Evolutionary conservation across 2,797 vertebrate genomes (phyloP), one percentile per base, ranked within the genome.

Genomic region (Hozukius guyotensis): DNA sequence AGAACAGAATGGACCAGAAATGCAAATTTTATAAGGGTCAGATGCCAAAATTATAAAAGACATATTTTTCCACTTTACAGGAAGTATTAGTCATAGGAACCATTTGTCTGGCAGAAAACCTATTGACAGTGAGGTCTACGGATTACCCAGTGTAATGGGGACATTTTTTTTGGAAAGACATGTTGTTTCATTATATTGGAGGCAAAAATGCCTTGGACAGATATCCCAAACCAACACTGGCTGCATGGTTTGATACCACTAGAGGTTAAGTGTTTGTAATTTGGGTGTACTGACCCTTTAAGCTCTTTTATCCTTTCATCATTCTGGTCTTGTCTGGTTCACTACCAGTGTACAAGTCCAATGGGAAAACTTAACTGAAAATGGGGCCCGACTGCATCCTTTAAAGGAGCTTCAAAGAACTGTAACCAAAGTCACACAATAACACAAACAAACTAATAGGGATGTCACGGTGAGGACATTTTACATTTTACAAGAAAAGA

Each of bases 281-380:
- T 56, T 75, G 14, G 22, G n/a, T 79, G 59, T 71, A 46, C 10
- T 71, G 5, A 36, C 6, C 38, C 29, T 78, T 72, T 46, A 52
- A 73, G 53, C 22, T 27, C 14, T 29, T 38, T 64, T n/a, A 38
- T 61, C 53, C 57, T 63, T 70, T 78, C 63, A 38, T 53, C 16
- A 18, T 18, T 69, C 42, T 32, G 18, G 8, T 80, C 36, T 29
- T 31, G 6, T 49, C 20, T 22, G 52, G 60, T 74, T 78, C 56
- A 72, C 67, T 76, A 32, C 16, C 25, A 60, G 73, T 22, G 13
- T 25, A 34, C 14, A 79, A 80, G 24, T 79, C 68, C 32, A 20
- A 55, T 38, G 78, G 68, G 68, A 85, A 74, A 80, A 46, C 25
- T 6, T 56, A 20, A 49, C 29, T 25, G 9, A 49, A 72, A 67